Percentiles rank a stretch among this genome's conserved stretches.
These are phyloP conservation scores for Anguilla obscura DNA, from an alignment of 2,797 vertebrate genomes.

Conservation along the genomic window DNA sequence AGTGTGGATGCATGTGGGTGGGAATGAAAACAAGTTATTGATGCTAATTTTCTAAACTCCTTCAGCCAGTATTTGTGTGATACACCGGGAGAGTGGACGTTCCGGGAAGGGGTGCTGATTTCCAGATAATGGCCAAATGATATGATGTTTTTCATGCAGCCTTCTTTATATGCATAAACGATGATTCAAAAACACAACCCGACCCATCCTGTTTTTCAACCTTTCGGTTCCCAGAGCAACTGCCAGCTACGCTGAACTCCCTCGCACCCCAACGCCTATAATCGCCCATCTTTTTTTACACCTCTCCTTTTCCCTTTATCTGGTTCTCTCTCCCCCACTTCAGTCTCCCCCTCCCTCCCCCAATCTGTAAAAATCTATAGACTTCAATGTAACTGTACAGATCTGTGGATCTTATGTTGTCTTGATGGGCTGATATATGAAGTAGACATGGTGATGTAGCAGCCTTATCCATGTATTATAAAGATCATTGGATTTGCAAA, in stretches of 20 bases:
- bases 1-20: constrained; percentile 4
- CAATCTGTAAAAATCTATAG: background rate
- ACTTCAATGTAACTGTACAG: background rate
- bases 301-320: background rate
- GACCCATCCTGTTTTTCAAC: background rate
- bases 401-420: background rate
- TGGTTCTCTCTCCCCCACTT: background rate
- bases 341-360: background rate
- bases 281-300: background rate
- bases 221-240: background rate
- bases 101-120: background rate
- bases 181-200: background rate
- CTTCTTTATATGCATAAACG: constrained; percentile 2
- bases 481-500: background rate
- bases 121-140: background rate
- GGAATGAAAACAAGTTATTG: constrained; percentile 1
- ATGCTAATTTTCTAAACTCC: background rate
- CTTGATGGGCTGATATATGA: background rate
- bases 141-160: background rate
- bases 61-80: background rate
- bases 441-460: background rate
- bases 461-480: background rate
- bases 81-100: background rate
- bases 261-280: background rate
- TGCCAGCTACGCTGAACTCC: background rate